Conservation (phyloP, 2,888 invertebrate species). For the Theretra japonica region DNA sequence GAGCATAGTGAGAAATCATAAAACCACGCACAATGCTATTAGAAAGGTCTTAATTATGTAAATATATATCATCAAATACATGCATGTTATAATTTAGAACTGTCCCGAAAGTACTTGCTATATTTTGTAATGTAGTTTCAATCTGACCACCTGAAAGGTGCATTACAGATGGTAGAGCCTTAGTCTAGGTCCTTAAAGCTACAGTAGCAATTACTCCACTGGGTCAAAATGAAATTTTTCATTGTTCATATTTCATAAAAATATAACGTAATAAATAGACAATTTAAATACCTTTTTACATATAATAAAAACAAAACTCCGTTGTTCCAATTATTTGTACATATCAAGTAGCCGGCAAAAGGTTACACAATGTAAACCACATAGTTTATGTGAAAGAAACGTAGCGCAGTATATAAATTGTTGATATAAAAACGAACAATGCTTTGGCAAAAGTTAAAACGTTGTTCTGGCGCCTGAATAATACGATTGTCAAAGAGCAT, state of each 20-base stretch:
- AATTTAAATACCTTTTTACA: not conserved
- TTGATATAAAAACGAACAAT: slow-evolving; percentile 37
- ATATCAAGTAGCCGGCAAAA: not conserved
- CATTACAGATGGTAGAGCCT: too few relatives aligned
- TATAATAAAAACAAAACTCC: not conserved
- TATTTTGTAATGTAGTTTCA: not conserved
- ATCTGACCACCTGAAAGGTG: not conserved
- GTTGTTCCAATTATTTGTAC: not conserved
- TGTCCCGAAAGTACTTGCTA: not conserved
- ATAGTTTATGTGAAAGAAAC: not conserved
- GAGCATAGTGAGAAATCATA: too few relatives aligned
- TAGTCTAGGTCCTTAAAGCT: too few relatives aligned
- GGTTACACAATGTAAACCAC: slow-evolving; percentile 7
- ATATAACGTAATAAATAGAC: too few relatives aligned
- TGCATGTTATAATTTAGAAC: not conserved
- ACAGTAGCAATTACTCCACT: too few relatives aligned
- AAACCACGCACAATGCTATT: too few relatives aligned
- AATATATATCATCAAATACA: too few relatives aligned
- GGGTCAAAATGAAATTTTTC: too few relatives aligned
- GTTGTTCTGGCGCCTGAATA: slow-evolving; percentile 56
- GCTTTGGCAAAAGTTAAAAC: slow-evolving; percentile 52
- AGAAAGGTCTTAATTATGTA: too few relatives aligned
- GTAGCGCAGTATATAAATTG: slow-evolving; percentile 6
- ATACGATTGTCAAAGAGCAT: slow-evolving; percentile 55
- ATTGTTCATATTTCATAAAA: not conserved